These are phyloP conservation scores for Furcifer pardalis DNA, from an alignment of 2,797 vertebrate genomes.

Conservation along the genomic window DNA sequence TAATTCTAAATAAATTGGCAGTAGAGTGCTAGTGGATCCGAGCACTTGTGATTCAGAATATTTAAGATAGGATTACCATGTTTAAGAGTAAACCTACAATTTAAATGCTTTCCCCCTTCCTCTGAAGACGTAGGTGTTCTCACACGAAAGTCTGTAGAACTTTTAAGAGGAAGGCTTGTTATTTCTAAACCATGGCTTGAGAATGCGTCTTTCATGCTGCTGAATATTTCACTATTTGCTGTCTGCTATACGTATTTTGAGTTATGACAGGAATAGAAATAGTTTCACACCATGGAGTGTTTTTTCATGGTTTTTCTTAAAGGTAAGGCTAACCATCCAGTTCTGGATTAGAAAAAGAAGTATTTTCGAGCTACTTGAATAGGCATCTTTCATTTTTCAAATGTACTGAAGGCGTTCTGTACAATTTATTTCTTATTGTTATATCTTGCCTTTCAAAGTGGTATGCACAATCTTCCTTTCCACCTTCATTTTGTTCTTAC, in stretches of 20 bases:
- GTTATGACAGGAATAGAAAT: neutral
- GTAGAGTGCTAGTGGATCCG: neutral
- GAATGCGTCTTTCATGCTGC: neutral
- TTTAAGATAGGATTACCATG: too few relatives aligned
- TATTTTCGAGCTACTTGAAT: constrained; percentile 50
- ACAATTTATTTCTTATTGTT: neutral
- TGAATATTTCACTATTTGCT: neutral
- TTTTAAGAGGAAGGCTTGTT: neutral
- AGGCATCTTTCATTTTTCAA: neutral
- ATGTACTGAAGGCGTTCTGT: neutral
- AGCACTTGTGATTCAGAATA: neutral
- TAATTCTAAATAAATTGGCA: neutral
- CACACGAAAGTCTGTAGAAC: neutral
- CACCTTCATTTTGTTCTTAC: neutral
- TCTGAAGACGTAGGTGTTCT: neutral
- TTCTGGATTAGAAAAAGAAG: constrained; percentile 23
- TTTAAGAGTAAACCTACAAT: neutral
- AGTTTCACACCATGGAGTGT: constrained; percentile 28
- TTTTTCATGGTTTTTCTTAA: neutral
- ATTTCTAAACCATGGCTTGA: neutral
- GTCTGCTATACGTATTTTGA: neutral
- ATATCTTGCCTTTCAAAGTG: neutral
- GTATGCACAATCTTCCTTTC: neutral
- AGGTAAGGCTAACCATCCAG: constrained; percentile 35
- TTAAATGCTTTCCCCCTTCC: neutral